Evolutionary conservation across 2,797 vertebrate species (phyloP), one percentile per base, ranked within the genome.

Genomic region (Zenarchopterus dispar): DNA sequence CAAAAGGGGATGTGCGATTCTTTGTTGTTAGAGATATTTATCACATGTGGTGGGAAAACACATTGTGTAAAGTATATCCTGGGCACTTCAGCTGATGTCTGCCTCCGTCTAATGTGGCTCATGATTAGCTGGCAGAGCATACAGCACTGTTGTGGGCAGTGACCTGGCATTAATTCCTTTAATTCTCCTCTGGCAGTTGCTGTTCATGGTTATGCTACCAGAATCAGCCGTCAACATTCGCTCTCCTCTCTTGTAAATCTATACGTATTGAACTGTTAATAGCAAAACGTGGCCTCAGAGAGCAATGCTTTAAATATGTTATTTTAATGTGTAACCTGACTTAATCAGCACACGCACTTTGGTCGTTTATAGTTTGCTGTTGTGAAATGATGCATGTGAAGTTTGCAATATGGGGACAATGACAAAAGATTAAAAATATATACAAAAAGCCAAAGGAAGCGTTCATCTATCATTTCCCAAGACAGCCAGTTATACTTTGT

Each of bases 141-240:
- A 84, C 61, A 73, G 75, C 65, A 45, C 63, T 45, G 42, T 22
- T 51, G 65, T 49, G 67, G 42, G 63, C 78, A 62, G 23, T 88
- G 89, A 90, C 88, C 87, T 86, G 85, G 81, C 88, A 89, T 45
- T 70, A 42, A 91, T 87, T 79, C 11, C 33, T 59, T 67, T 59
- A 39, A 39, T 39, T 39, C 36, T 39, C 62, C 67, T 54, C 48
- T 45, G 57, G 64, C n/a, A 46, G 73, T 51, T 44, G 54, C 54
- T 53, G 62, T 65, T 76, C 16, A 51, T 46, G 42, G 48, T 53
- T 63, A 31, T 71, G 67, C 70, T 65, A 78, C 44, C 50, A 73
- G 36, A 52, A 55, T 26, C 70, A 84, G 56, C 64, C 58, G 36
- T 69, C 60, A 54, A n/a, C 8, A 21, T 22, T 23, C 5, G 2